Evolutionary conservation across 2,888 invertebrate species (phyloP), one percentile per base, ranked within the genome.

Genomic region (Altica lythri): DNA sequence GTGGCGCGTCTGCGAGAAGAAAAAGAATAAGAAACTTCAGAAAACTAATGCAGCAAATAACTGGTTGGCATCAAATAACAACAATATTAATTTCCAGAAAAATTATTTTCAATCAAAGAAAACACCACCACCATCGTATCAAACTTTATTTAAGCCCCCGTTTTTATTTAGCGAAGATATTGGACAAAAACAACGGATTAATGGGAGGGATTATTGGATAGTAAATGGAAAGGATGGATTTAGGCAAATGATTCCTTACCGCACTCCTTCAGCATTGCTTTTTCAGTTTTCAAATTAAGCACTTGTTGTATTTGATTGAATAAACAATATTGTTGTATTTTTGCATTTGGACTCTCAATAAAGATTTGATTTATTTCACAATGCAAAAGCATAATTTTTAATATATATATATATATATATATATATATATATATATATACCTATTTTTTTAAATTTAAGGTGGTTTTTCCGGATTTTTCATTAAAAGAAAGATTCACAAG

Each of bases 151-250:
- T 58, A 79, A 80, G 2, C 77, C 75, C 5, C 60, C 60, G 12
- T 59, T 60, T 48, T 76, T 75, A 48, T 57, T 65, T 37, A 63
- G 64, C 43, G 58, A 64, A 10, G 60, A 62, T 10, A 67, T 76
- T 1, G 78, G 80, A 0, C 79, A 80, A 12, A 80, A 77, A 53
- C 80, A 81, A 65, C 78, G 81, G 2, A 84, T 91, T 27, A 90
- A 91, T 65, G 91, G 90, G 0, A 80, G 89, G 40, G 87, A 89
- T 67, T 91, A 90, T 73, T 86, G 86, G 75, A 83, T 89, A 17
- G 81, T 81, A 10, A 81, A 82, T 13, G 75, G 78, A 2, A 80
- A 78, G 51, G 79, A 78, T 45, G 88, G 88, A 0, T 83, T 82
- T 13, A 83, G 77, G n/a, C 82, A 84, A 62, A 77, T 91, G 53